Evolutionary conservation across 2,888 invertebrate species (phyloP).

Genomic region (Boloria euphrosyne): DNA sequence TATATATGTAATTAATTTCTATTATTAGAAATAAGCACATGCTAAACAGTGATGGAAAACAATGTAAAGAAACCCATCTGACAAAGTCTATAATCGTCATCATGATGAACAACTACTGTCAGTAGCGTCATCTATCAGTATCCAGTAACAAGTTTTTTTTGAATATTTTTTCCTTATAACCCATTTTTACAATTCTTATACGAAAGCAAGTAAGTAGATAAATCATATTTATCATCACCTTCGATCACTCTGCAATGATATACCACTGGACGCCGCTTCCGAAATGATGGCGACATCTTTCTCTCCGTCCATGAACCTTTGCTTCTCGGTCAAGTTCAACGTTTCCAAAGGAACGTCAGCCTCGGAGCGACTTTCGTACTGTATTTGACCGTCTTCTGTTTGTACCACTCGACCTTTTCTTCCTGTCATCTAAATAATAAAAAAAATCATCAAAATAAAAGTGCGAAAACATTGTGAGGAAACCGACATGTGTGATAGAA

Average conservation of each 20-base stretch:
- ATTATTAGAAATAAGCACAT: too few species aligned
- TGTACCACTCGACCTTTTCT: conserved; percentile 96
- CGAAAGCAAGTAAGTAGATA: neutral
- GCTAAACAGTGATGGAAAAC: too few species aligned
- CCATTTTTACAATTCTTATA: neutral
- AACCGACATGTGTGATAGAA: too few species aligned
- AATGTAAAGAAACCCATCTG: too few species aligned
- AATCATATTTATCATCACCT: conserved; percentile 53
- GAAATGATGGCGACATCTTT: conserved; percentile 99
- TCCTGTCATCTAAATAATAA: conserved; percentile 93
- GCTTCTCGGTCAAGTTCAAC: conserved; percentile 95
- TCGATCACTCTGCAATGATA: conserved; percentile 97
- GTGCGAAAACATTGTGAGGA: too few species aligned
- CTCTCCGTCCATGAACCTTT: conserved; percentile 98
- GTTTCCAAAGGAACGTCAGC: conserved; percentile 98
- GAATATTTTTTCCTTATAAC: too few species aligned
- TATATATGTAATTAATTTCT: neutral
- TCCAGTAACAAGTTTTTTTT: too few species aligned
- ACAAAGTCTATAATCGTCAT: too few species aligned
- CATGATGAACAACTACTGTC: too few species aligned
- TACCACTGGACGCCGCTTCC: conserved; percentile 99
- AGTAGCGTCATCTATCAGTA: too few species aligned
- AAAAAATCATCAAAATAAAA: too few species aligned
- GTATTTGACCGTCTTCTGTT: conserved; percentile 95
- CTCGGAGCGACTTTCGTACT: conserved; percentile 97